These are phyloP conservation scores for Moxostoma hubbsi DNA, from an alignment of 2,797 vertebrate genomes.

Conservation along the genomic window DNA sequence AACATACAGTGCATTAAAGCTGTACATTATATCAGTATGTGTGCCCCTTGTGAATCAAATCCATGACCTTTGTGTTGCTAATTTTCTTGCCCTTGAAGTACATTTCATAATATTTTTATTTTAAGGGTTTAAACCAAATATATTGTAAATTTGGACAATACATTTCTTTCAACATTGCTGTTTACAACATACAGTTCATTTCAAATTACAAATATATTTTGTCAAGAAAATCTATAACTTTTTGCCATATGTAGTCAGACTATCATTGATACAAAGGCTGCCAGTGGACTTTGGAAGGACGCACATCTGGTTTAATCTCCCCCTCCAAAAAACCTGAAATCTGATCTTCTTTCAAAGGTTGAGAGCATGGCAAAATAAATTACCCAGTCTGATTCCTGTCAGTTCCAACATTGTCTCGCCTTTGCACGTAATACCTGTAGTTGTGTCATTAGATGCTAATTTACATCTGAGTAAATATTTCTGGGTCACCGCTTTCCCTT, in stretches of 20 bases:
- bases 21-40: too few relatives aligned
- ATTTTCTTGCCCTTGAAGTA: too few relatives aligned
- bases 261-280: constrained; percentile 26
- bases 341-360: constrained; percentile 30
- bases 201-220: too few relatives aligned
- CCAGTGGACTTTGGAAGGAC: constrained; percentile 23
- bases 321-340: constrained; percentile 21
- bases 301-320: constrained; percentile 33
- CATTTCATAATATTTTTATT: too few relatives aligned
- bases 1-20: too few relatives aligned
- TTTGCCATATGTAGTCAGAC: background rate
- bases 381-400: background rate
- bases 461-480: constrained; percentile 46
- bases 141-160: too few relatives aligned
- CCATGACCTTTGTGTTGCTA: too few relatives aligned
- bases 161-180: too few relatives aligned
- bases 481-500: constrained; percentile 34
- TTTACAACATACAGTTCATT: too few relatives aligned
- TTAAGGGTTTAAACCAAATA: too few relatives aligned
- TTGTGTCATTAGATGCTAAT: constrained; percentile 43
- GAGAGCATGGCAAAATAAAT: background rate
- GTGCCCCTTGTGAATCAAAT: too few relatives aligned
- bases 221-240: too few relatives aligned
- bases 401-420: background rate
- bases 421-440: constrained; percentile 30